Evolutionary conservation across 2,113 vertebrate genomes (phyloP), one percentile per base, ranked within the genome.

Genomic region (Archilochus colubris): DNA sequence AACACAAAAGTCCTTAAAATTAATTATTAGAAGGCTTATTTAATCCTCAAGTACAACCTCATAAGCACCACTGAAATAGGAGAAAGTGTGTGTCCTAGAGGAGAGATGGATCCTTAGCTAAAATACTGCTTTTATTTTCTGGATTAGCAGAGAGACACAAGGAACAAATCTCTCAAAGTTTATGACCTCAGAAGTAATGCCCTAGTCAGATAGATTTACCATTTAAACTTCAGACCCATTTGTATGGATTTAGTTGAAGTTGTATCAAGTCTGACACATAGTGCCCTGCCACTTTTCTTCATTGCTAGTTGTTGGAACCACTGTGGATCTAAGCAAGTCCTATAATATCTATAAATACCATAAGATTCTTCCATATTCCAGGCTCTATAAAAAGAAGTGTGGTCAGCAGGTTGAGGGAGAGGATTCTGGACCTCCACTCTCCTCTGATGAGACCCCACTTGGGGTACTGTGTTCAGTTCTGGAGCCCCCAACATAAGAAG

Each of bases 221-320:
- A 73, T 58, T 73, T 76, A 91, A 91, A 86, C 11, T 76, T 80
- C 23, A 48, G 67, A 85, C 40, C 59, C 40, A 16, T 87, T 68
- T 85, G 58, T 87, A 93, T 44, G 13, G 50, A 54, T 77, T 92
- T 79, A 90, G 67, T 27, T 61, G 51, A 88, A 73, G 8, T 86
- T 92, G 80, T 81, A 77, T 76, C 51, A 81, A 92, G 73, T 86
- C 73, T 86, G 68, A 77, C 18, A 53, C 64, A 86, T 58, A 36
- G 79, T 1, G 59, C 30, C 46, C 59, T 72, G 10, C 74, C n/a
- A 61, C 28, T 61, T 87, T 72, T 72, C 31, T 91, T 89, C 66
- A 54, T 43, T 6, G 2, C 59, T 62, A 46, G 31, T 63, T 93
- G 20, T 38, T 66, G 38, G 19, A 86, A 28, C 31, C 30, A 33